Conservation (phyloP, 2,113 vertebrate genomes). For the Thalassarche chlororhynchos region DNA sequence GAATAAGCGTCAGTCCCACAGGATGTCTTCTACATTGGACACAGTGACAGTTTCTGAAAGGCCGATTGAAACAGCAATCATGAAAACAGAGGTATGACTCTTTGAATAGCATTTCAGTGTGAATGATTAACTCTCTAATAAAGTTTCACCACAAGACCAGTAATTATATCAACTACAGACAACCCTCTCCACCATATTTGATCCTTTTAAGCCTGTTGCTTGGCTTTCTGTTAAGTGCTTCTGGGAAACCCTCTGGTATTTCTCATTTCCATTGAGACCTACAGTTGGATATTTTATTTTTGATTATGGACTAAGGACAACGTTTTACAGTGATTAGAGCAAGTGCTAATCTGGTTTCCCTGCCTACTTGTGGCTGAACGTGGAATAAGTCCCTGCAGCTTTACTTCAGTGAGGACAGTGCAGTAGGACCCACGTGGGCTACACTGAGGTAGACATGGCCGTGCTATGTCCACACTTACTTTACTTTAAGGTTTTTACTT, state of each 20-base stretch:
- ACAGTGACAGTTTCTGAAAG: constrained; percentile 80
- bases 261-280: not conserved
- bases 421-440: fast-evolving
- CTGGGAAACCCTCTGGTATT: not conserved
- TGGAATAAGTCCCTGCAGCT: not conserved
- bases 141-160: not conserved
- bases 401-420: not conserved
- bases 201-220: not conserved
- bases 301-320: not conserved
- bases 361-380: not conserved
- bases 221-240: not conserved
- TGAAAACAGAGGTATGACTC: constrained; percentile 82
- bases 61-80: constrained; percentile 51
- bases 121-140: not conserved
- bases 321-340: not conserved
- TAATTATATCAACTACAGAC: not conserved
- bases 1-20: constrained; percentile 84
- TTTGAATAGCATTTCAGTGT: not conserved
- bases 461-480: not conserved
- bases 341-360: not conserved
- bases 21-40: constrained; percentile 81
- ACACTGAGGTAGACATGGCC: not conserved
- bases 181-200: not conserved
- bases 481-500: not conserved
- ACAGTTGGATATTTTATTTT: not conserved